A percentile compares a stretch with the other conserved stretches of the same genome.
Conservation (phyloP, 2,113 vertebrate genomes). For the Tupaia tana region DNA sequence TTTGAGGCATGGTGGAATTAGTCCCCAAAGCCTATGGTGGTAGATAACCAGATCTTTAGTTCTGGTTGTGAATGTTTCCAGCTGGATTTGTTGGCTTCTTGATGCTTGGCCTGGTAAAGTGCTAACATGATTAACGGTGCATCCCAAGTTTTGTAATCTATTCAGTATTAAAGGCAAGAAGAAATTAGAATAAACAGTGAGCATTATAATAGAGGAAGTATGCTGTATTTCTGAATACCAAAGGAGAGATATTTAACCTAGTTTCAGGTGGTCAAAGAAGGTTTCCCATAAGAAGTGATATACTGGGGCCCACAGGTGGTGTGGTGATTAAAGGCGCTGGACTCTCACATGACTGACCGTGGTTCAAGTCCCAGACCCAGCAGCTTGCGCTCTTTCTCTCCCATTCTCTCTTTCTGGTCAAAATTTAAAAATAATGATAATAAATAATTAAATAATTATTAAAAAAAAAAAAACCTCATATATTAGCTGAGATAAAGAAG, state of each 20-base stretch:
- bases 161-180: slow-evolving; percentile 42
- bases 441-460: too few species aligned
- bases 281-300: neutral
- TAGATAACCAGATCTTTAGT: neutral
- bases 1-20: neutral
- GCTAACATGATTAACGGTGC: slow-evolving; percentile 12
- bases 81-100: slow-evolving; percentile 27
- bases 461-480: too few species aligned
- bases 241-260: slow-evolving; percentile 13
- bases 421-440: too few species aligned
- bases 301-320: too few species aligned
- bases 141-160: slow-evolving; percentile 37
- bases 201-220: neutral
- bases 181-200: slow-evolving; percentile 37
- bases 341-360: too few species aligned
- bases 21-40: neutral
- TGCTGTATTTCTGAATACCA: slow-evolving; percentile 15
- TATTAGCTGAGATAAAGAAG: neutral
- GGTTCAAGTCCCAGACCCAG: too few species aligned
- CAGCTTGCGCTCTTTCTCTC: too few species aligned
- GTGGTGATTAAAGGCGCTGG: too few species aligned
- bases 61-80: slow-evolving; percentile 11
- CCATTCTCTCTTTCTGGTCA: too few species aligned
- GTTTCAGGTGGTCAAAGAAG: slow-evolving; percentile 39
- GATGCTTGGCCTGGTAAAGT: slow-evolving; percentile 33